Base-by-base conservation (phyloP, 2,888 invertebrate genomes). In the Balanococcus diminutus region DNA sequence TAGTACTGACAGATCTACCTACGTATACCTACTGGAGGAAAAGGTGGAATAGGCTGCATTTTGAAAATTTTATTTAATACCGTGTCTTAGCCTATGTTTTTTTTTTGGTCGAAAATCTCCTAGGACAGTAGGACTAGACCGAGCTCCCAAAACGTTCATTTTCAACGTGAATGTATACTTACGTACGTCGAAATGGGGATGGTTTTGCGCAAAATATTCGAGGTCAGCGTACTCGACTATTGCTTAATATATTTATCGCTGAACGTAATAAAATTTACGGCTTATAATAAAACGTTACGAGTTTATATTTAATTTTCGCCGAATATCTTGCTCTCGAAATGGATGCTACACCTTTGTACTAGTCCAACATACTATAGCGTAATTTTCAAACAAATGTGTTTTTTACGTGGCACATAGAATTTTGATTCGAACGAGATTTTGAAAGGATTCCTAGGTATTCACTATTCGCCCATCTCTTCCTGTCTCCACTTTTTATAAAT, bases 281-380 rank as follows among this genome's bases (percentile, higher is more conserved):
- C 72, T 72, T 14, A 72, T 72, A 72, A 28, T 72, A 72, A 72
- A 72, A 72, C 16, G n/a, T 72, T 72, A 72, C 61, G 61, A 61
- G 61, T 25, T 61, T 22, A 61, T 61, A 46, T 46, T 46, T 46
- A 61, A 61, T 61, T 61, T 61, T 25, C 56, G 9, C 1, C 56
- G 46, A 46, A 46, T 46, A 46, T 16, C 16, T 46, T 46, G 36
- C 36, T 36, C 16, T 56, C 22, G 61, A 19, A 61, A 61, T 25
- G 61, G 25, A 61, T 61, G 25, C 11, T 61, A 56, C 56, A 56
- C 56, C 56, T 56, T 56, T n/a, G 56, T 56, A 19, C 3, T 51
- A 5, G 1, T n/a, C 51, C 5, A 11, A 51, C 51, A 6, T 51
- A 22, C 56, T 19, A 56, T 56, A 56, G 19, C 16, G 16, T 1